phyloP scores from a whole-genome alignment of 2,113 vertebrate species.

The Pachycephala philippinensis region DNA sequence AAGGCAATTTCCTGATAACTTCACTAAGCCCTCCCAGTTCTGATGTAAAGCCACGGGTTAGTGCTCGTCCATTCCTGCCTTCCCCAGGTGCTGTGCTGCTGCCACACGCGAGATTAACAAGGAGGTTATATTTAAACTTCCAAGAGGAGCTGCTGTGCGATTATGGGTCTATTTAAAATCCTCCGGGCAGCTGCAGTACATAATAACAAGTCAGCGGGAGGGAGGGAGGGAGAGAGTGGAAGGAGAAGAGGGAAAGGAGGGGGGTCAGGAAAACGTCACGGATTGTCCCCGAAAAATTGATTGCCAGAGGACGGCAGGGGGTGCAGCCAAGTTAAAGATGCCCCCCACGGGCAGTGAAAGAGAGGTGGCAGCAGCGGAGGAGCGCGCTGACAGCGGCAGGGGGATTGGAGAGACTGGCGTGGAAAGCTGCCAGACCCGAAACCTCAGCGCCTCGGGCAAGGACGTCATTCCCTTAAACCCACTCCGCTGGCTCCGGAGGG shows the following conservation, averaged over 20 bases:
- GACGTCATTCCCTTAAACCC: conserved; percentile 34
- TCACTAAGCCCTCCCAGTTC: not conserved
- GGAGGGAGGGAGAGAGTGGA: conserved; percentile 6
- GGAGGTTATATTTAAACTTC: conserved; percentile 79
- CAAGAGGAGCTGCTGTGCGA: conserved; percentile 73
- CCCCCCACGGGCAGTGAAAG: not conserved
- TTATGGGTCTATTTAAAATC: conserved; percentile 79
- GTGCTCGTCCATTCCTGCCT: conserved; percentile 33
- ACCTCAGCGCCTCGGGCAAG: not conserved
- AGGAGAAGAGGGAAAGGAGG: conserved; percentile 36
- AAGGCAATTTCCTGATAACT: not conserved
- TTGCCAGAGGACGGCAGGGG: conserved; percentile 49
- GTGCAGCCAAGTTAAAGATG: conserved; percentile 28
- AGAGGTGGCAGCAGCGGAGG: not conserved
- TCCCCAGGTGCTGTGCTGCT: conserved; percentile 65
- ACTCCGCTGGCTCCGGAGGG: not conserved
- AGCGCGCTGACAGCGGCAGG: not conserved
- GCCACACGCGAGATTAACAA: conserved; percentile 70
- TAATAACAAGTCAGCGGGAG: conserved; percentile 74
- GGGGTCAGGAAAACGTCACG: conserved; percentile 21
- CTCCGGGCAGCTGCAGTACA: conserved; percentile 76
- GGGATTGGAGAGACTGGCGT: not conserved
- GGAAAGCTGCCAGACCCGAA: conserved; percentile 44
- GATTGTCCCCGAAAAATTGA: conserved; percentile 51
- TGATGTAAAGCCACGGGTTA: not conserved